A percentile compares a stretch with the other conserved stretches of the same genome.
Conservation (phyloP, 2,113 vertebrate species). For the Alethe castanea region DNA sequence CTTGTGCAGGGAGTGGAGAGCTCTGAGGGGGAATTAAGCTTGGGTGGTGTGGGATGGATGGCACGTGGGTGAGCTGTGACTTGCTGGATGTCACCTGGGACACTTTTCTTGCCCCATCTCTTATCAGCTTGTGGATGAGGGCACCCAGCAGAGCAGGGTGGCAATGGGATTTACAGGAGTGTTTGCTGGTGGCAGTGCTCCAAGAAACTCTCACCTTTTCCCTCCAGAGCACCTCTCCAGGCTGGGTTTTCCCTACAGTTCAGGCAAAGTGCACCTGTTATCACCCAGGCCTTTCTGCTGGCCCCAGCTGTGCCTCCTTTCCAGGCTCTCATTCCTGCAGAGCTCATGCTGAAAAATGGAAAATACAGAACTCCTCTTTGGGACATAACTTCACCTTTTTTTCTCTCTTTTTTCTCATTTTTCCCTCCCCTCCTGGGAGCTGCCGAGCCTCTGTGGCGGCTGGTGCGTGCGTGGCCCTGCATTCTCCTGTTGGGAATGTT, state of each 20-base stretch:
- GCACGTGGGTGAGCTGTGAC: neutral
- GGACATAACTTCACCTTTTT: neutral
- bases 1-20: accelerated
- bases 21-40: neutral
- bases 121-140: neutral
- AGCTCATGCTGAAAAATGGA: neutral
- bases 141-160: neutral
- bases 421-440: neutral
- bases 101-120: neutral
- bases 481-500: constrained; percentile 29
- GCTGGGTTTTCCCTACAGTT: neutral
- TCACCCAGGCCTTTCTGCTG: neutral
- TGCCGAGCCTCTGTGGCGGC: accelerated
- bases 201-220: neutral
- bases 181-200: neutral
- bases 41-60: neutral
- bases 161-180: neutral
- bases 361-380: neutral
- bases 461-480: neutral
- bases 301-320: neutral
- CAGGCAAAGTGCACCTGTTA: neutral
- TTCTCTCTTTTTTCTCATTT: neutral
- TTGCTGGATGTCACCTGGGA: neutral
- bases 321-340: neutral
- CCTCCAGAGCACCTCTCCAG: neutral